A percentile compares a stretch with the other conserved stretches of the same genome.
Evolutionary conservation across 1,140 invertebrate species (phyloP).

Genomic region (Charaxes varanes): DNA sequence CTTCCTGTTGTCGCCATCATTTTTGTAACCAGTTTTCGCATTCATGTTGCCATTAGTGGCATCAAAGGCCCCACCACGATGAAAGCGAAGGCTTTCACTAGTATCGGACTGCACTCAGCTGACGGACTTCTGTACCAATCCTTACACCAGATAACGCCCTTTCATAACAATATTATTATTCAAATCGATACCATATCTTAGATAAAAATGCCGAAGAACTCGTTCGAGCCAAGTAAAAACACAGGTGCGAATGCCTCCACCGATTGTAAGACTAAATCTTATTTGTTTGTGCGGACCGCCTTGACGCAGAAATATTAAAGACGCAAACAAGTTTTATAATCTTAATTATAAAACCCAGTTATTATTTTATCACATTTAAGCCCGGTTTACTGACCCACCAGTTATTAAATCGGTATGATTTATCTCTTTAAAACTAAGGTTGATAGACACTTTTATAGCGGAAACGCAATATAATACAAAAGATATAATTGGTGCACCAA

Average conservation of each 20-base stretch:
- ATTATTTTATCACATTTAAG: no score
- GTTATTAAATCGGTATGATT: no score
- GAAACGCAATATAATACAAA: no score
- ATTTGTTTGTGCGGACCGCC: constrained; percentile 6
- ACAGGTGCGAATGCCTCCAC: constrained; percentile 5
- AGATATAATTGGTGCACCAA: no score
- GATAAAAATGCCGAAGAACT: background rate
- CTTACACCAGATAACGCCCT: constrained; percentile 16
- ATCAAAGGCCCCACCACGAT: constrained; percentile 62
- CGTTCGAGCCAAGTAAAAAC: background rate
- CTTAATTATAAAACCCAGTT: constrained; percentile 5
- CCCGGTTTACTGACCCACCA: no score
- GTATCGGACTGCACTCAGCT: constrained; percentile 12
- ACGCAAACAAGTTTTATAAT: constrained; percentile 14
- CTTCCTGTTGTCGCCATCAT: no score
- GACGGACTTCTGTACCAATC: constrained; percentile 19
- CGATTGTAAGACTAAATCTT: background rate
- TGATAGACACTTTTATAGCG: no score
- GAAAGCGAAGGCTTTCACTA: constrained; percentile 64
- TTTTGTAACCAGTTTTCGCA: no score
- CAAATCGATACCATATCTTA: background rate
- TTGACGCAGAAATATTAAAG: constrained; percentile 10
- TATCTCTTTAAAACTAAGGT: no score
- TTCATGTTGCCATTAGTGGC: no score
- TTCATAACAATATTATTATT: constrained; percentile 14